Base-by-base conservation (phyloP, 2,113 vertebrate genomes). In the Lipotes vexillifer region DNA sequence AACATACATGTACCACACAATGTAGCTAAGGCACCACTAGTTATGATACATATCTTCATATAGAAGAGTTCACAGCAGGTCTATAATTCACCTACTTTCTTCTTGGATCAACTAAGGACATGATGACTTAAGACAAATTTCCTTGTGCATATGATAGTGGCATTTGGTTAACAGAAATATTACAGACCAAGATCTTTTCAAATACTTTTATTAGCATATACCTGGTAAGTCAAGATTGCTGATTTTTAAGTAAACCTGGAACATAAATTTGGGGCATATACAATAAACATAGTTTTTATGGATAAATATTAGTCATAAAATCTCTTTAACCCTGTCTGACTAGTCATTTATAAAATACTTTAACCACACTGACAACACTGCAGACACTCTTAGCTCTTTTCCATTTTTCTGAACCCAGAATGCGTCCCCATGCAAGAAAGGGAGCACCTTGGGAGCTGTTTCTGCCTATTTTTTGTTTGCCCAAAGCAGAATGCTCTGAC, bases 1-100 rank as follows among this genome's bases (percentile, higher is more conserved):
- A 66, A 5, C 7, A 5, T 68, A 36, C 0, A 0, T 8, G 2
- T 66, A 69, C 38, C 1, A 21, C 11, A 29, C 5, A 9, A 44
- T 2, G 1, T 20, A 36, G 29, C 15, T 7, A 44, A 44, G 8
- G 10, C 20, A 46, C 14, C 36, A 8, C 8, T 20, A 46, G 8
- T 5, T 49, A 25, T 36, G 4, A 4, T 15, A 20, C 6, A 17
- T 38, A 6, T 44, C 23, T n/a, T n/a, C 57, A 68, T n/a, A 68
- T 31, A 44, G 27, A 78, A 68, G 36, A 13, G 36, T 80, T 44
- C 8, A 6, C 8, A 18, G 44, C 18, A n/a, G n/a, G 8, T 52
- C 14, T 77, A 1, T 59, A 46, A 46, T 8, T 23, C 15, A 59
- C 2, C 11, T 3, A 68, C 31, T 6, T 41, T 84, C 44, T 49